phyloP scores from a whole-genome alignment of 2,888 invertebrate genomes.

The Caenorhabditis macrosperma region DNA sequence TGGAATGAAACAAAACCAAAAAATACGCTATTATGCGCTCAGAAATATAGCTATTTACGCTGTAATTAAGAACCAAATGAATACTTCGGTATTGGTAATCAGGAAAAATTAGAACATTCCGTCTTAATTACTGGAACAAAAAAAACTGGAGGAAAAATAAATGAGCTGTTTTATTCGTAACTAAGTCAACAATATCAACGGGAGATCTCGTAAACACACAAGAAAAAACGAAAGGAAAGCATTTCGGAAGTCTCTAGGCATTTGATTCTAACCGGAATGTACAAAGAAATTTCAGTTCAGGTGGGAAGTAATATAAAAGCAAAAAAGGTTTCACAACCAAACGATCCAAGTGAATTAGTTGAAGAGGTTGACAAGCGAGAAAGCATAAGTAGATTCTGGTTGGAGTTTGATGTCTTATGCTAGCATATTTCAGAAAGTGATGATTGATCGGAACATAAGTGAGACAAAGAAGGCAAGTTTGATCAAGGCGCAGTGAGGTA shows the following conservation, averaged over 20 bases:
- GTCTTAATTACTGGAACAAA: too few relatives aligned
- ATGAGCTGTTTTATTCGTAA: conserved; percentile 7
- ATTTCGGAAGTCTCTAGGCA: conserved; percentile 1
- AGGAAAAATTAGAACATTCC: too few relatives aligned
- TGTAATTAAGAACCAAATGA: too few relatives aligned
- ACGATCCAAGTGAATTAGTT: conserved; percentile 28
- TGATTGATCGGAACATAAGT: neutral
- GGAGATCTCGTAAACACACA: conserved; percentile 25
- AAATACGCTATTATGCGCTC: too few relatives aligned
- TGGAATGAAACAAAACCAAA: too few relatives aligned
- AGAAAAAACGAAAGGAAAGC: conserved; percentile 8
- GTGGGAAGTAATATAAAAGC: neutral
- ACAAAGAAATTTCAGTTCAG: neutral
- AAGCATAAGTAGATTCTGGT: conserved; percentile 6
- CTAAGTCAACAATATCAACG: neutral
- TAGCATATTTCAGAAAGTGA: conserved; percentile 11
- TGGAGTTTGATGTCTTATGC: conserved; percentile 5
- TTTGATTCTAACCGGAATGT: conserved; percentile 43
- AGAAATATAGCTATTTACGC: too few relatives aligned
- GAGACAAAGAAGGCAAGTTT: conserved; percentile 14
- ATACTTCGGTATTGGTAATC: too few relatives aligned
- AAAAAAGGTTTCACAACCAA: conserved; percentile 24
- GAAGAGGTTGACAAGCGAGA: neutral
- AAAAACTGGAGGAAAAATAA: too few relatives aligned
- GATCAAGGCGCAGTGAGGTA: neutral